Base-by-base conservation (phyloP, 2,113 vertebrate species). In the Poeciliopsis occidentalis region DNA sequence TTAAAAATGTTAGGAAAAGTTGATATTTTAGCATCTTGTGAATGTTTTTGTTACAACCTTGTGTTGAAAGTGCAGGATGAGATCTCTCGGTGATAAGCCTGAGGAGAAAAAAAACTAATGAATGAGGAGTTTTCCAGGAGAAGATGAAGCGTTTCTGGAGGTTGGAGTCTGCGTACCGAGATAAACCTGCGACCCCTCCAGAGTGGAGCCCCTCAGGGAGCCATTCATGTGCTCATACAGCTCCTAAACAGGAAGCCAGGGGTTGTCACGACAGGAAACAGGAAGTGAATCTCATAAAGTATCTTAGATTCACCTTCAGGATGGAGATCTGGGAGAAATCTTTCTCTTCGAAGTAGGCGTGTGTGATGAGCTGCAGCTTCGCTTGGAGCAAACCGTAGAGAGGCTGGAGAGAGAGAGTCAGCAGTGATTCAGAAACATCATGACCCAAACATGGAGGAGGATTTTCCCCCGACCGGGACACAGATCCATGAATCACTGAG, bases 321-420 rank as follows among this genome's bases (percentile, higher is more conserved):
- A 99, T 99, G 17, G 98, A 98, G 93, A 99, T 99, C 92, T 98
- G 96, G 0, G 98, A 99, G 87, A 99, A 99, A 92, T 99, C 98
- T 82, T 99, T 99, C 85, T 99, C 98, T 94, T 99, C 98, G 73
- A 99, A 99, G 93, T 99, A 99, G 0, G 98, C 98, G 24, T 99
- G 98, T 1, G 98, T 99, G 88, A 99, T 99, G 76, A 99, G 97
- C 70, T 99, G 96, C 62, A 99, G 94, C 79, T 99, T 99, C 0
- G 98, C 98, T 89, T 99, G 97, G 31, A 99, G 96, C 80, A 99
- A 95, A 4, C 98, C 98, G 83, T 96, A 99, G 22, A 99, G 94
- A 67, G 98, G 98, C 98, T 99, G 92, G 15, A 64, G 79, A 85
- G 60, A 83, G 88, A 67, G 12, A 32, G 57, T 61, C 57, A 71